These are phyloP conservation scores for Callimorpha dominula DNA, from an alignment of 2,888 invertebrate genomes.

Conservation along the genomic window DNA sequence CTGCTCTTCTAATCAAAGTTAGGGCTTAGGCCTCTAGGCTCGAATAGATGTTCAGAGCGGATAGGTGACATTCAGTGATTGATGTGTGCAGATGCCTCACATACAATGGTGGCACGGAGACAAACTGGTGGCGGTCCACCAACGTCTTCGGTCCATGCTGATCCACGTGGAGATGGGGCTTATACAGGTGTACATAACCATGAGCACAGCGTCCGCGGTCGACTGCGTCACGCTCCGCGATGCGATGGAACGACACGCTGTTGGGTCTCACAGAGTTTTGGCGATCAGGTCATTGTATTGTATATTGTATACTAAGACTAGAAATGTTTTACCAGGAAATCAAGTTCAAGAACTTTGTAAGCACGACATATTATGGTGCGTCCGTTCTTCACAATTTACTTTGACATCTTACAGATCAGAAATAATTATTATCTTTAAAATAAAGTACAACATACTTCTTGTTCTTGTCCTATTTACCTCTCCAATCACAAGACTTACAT, in stretches of 20 bases:
- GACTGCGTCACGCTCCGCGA: slow-evolving; percentile 77
- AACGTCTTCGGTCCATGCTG: slow-evolving; percentile 64
- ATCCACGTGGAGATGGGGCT: slow-evolving; percentile 85
- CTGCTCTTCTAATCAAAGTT: too few species aligned
- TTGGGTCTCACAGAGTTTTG: slow-evolving; percentile 56
- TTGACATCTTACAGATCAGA: too few species aligned
- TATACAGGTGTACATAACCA: slow-evolving; percentile 87
- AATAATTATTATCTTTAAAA: too few species aligned
- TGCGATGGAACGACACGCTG: slow-evolving; percentile 74
- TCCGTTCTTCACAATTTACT: too few species aligned
- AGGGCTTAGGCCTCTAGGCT: too few species aligned
- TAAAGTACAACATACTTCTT: too few species aligned
- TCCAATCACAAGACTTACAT: too few species aligned
- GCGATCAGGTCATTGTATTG: slow-evolving; percentile 62
- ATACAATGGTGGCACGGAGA: slow-evolving; percentile 56
- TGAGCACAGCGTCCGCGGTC: slow-evolving; percentile 84
- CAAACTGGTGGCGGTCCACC: slow-evolving; percentile 58
- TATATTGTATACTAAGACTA: not conserved
- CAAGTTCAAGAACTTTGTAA: too few species aligned
- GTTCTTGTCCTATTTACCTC: too few species aligned
- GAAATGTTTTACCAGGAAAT: too few species aligned
- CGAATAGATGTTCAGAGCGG: too few species aligned
- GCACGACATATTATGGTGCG: too few species aligned
- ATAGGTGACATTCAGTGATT: not conserved
- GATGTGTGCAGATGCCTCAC: not conserved